Base-by-base conservation (phyloP, 2,113 vertebrate species). In the Zosterops borbonicus region DNA sequence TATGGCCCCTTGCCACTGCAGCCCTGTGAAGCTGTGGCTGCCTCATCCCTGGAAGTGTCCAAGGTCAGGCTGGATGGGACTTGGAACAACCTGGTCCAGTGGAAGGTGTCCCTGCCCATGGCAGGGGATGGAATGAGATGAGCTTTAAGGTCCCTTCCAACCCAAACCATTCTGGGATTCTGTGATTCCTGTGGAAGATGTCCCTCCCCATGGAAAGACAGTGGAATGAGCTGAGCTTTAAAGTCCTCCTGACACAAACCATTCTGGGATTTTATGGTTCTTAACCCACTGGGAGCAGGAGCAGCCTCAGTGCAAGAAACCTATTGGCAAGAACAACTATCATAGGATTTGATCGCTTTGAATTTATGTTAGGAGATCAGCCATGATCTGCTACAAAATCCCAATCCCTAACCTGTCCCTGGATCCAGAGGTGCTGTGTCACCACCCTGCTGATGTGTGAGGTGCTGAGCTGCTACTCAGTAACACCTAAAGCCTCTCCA, bases 351-450 rank as follows among this genome's bases (percentile, higher is more conserved):
- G 1, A 65, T 35, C 35, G 9, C 18, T 50, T 23, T 16, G 58
- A 33, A 39, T 60, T 50, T 18, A 18, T 3, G 29, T 7, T 21
- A 37, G 58, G 42, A 46, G 35, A 76, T 17, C 0, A 0, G 58
- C 25, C 42, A 17, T 1, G 1, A 50, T 20, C 31, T 0, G 0
- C 73, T 53, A n/a, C 44, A n/a, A 56, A 67, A 62, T 20, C 21
- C 50, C 53, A 29, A 65, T 11, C 33, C 52, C 69, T 56, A 52
- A 52, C 18, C 33, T 20, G 82, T 50, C 42, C 23, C 29, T 22
- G 88, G 47, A 12, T 42, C 68, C 62, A 63, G 74, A 44, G 56
- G 19, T 7, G 76, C 81, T 25, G 59, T 2, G 12, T 60, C 44
- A 5, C 52, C 12, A 11, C 60, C 49, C 75, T 5, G 11, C 39